These are phyloP conservation scores for Ectemnius lituratus DNA, from an alignment of 2,888 invertebrate genomes.

Conservation along the genomic window DNA sequence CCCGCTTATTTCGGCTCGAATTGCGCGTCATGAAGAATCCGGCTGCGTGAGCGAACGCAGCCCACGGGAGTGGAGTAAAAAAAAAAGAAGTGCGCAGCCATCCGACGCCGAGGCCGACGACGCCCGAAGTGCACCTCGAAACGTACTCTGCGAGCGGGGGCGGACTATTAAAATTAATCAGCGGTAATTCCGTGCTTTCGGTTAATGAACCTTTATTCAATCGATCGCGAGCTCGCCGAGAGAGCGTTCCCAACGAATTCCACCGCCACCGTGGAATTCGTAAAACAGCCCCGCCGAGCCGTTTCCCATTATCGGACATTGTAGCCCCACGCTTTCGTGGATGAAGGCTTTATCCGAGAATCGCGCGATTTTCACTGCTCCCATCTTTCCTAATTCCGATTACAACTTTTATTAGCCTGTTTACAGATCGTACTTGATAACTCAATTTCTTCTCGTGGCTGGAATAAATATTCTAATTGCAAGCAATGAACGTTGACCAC, in stretches of 20 bases:
- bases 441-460: too few species aligned
- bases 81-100: constrained; percentile 9
- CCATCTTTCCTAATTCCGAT: too few species aligned
- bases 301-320: too few species aligned
- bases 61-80: constrained; percentile 9
- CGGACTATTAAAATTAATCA: constrained; percentile 39
- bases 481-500: too few species aligned
- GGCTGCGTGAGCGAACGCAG: constrained; percentile 19
- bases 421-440: too few species aligned
- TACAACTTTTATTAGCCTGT: too few species aligned
- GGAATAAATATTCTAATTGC: too few species aligned
- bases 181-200: constrained; percentile 28
- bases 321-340: too few species aligned
- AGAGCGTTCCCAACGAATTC: neutral
- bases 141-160: neutral
- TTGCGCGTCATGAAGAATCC: constrained; percentile 40
- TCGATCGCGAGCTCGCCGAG: constrained; percentile 8
- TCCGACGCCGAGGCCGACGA: neutral
- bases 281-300: too few species aligned
- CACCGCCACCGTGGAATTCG: too few species aligned
- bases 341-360: too few species aligned
- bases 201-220: constrained; percentile 33
- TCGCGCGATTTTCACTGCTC: too few species aligned
- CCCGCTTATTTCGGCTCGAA: constrained; percentile 43
- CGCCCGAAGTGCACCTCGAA: neutral